Evolutionary conservation across 1,140 invertebrate genomes (phyloP).

Genomic region (Globodera ellingtonae): DNA sequence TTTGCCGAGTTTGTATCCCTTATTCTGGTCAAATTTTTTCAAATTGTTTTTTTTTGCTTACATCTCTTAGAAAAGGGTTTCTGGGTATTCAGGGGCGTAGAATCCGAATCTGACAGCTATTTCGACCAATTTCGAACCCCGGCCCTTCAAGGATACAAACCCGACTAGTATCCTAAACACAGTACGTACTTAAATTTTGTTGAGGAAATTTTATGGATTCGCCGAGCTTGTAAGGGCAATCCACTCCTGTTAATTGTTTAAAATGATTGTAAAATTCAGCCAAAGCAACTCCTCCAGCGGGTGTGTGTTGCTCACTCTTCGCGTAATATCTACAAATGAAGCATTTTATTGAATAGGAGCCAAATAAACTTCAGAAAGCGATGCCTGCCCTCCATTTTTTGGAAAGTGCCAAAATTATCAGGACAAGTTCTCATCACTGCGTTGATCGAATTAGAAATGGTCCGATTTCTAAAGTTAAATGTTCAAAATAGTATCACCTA

Average conservation of each 20-base stretch:
- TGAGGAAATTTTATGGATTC: constrained; percentile 59
- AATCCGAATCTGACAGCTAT: too few relatives aligned
- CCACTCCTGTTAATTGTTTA: constrained; percentile 39
- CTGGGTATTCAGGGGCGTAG: too few relatives aligned
- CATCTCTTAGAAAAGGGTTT: too few relatives aligned
- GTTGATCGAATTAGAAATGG: constrained; percentile 51
- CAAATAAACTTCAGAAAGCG: constrained; percentile 27
- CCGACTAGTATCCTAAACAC: neutral
- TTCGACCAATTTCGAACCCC: too few relatives aligned
- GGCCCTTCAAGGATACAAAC: too few relatives aligned
- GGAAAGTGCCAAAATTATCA: constrained; percentile 56
- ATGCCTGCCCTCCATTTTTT: constrained; percentile 62
- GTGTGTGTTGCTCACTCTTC: constrained; percentile 2
- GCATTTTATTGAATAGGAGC: neutral
- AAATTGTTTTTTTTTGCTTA: too few relatives aligned
- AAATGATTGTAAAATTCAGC: constrained; percentile 37
- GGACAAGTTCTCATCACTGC: constrained; percentile 43
- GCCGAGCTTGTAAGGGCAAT: constrained; percentile 57
- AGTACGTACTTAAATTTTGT: constrained; percentile 51
- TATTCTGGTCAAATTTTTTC: too few relatives aligned
- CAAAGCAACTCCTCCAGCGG: constrained; percentile 25
- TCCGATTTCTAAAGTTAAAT: constrained; percentile 34
- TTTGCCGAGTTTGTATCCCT: too few relatives aligned
- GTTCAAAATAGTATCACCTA: neutral
- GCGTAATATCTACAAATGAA: constrained; percentile 17